Evolutionary conservation across 2,888 invertebrate species (phyloP).

Genomic region (Neoaliturus tenellus): DNA sequence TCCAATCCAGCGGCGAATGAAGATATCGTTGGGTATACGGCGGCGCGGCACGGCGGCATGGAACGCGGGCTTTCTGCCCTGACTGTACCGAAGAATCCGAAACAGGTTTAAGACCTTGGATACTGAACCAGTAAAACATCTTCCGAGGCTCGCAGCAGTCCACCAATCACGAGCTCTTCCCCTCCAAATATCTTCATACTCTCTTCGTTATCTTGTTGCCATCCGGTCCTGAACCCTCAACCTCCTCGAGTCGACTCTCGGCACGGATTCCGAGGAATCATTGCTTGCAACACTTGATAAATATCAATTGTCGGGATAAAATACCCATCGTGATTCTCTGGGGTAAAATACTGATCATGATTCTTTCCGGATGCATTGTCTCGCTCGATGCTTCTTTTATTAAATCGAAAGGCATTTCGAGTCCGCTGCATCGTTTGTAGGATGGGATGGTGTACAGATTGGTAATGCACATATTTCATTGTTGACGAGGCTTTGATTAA

Average conservation of each 20-base stretch:
- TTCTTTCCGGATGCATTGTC: background rate
- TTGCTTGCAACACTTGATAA: conserved; percentile 34
- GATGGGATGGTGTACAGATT: background rate
- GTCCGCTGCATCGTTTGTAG: background rate
- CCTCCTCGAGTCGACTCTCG: background rate
- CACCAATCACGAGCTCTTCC: conserved; percentile 41
- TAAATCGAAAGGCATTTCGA: background rate
- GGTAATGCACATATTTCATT: too few species aligned
- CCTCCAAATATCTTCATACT: conserved; percentile 51
- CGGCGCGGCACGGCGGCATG: conserved; percentile 6
- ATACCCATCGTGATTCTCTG: background rate
- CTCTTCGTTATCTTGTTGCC: conserved; percentile 34
- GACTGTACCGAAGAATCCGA: conserved; percentile 56
- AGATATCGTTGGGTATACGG: conserved; percentile 14
- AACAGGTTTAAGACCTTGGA: conserved; percentile 56
- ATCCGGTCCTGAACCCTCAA: conserved; percentile 17
- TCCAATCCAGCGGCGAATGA: conserved; percentile 15
- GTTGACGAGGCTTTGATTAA: too few species aligned
- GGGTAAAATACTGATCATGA: background rate
- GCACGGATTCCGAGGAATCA: background rate
- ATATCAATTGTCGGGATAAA: conserved; percentile 29
- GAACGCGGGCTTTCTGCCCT: background rate
- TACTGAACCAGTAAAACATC: conserved; percentile 59
- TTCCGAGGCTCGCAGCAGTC: conserved; percentile 37
- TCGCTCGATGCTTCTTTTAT: background rate